A percentile compares a stretch with the other conserved stretches of the same genome.
Evolutionary conservation across 1,140 invertebrate species (phyloP).

Genomic region (Liolophura sinensis): DNA sequence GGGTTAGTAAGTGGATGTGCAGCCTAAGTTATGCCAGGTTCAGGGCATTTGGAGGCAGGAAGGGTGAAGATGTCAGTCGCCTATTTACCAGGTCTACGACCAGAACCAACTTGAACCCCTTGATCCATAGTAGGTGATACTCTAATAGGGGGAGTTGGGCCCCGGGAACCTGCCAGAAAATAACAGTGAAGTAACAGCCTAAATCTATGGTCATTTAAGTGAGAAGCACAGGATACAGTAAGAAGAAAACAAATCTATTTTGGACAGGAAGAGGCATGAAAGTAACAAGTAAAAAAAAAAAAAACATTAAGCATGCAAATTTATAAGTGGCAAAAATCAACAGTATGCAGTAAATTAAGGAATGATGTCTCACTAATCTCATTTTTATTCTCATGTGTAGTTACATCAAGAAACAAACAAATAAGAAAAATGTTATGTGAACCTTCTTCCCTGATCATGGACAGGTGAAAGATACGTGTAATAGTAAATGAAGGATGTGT

Average conservation of each 20-base stretch:
- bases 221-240: too few relatives aligned
- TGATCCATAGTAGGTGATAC: constrained; percentile 76
- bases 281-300: not conserved
- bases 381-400: too few relatives aligned
- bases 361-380: too few relatives aligned
- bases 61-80: not conserved
- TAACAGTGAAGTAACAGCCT: not conserved
- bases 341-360: too few relatives aligned
- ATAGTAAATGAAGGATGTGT: too few relatives aligned
- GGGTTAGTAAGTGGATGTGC: not conserved
- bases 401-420: too few relatives aligned
- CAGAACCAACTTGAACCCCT: constrained; percentile 66
- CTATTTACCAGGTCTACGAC: not conserved
- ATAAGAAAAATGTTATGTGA: too few relatives aligned
- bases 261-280: not conserved
- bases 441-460: too few relatives aligned
- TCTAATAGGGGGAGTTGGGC: constrained; percentile 66
- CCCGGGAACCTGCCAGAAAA: constrained; percentile 57
- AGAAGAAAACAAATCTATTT: constrained; percentile 1
- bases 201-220: too few relatives aligned
- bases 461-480: too few relatives aligned
- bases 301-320: not conserved
- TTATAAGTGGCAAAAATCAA: not conserved
- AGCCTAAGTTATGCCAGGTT: not conserved
- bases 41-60: constrained; percentile 2